phyloP scores from a whole-genome alignment of 2,888 invertebrate species.

The Pachliopta kotzebuea region DNA sequence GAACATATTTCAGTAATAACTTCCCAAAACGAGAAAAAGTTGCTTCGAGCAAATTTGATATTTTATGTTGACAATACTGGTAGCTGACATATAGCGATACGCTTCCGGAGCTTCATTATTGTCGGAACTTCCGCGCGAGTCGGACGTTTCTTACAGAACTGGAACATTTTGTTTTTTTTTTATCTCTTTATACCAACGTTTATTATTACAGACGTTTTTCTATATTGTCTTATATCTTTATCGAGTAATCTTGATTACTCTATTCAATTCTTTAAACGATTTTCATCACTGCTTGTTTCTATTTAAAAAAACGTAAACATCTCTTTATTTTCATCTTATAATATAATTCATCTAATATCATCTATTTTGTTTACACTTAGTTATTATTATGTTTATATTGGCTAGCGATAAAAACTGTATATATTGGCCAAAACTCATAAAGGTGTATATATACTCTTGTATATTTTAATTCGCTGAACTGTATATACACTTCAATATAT shows the following conservation, averaged over 20 bases:
- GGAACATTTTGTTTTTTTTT: conserved; percentile 20
- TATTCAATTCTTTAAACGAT: not conserved
- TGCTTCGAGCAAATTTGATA: conserved; percentile 19
- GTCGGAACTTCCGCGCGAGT: conserved; percentile 23
- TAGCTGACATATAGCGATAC: conserved; percentile 23
- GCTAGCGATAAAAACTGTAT: too few species aligned
- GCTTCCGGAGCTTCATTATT: conserved; percentile 27
- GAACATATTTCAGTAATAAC: conserved; percentile 7
- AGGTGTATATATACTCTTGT: too few species aligned
- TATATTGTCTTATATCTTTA: not conserved
- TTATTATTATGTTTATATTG: too few species aligned
- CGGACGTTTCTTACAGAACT: conserved; percentile 18
- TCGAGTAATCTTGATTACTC: not conserved
- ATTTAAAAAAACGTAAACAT: not conserved
- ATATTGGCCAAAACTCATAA: too few species aligned
- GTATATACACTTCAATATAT: not conserved
- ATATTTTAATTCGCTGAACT: too few species aligned
- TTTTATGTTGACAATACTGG: conserved; percentile 23
- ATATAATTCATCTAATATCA: too few species aligned
- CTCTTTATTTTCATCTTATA: not conserved
- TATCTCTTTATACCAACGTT: conserved; percentile 11
- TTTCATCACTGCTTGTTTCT: not conserved
- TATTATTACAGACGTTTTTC: not conserved
- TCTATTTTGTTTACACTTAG: too few species aligned
- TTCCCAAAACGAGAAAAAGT: conserved; percentile 15